These are phyloP conservation scores for Zeus faber DNA, from an alignment of 2,113 vertebrate species.

Conservation along the genomic window DNA sequence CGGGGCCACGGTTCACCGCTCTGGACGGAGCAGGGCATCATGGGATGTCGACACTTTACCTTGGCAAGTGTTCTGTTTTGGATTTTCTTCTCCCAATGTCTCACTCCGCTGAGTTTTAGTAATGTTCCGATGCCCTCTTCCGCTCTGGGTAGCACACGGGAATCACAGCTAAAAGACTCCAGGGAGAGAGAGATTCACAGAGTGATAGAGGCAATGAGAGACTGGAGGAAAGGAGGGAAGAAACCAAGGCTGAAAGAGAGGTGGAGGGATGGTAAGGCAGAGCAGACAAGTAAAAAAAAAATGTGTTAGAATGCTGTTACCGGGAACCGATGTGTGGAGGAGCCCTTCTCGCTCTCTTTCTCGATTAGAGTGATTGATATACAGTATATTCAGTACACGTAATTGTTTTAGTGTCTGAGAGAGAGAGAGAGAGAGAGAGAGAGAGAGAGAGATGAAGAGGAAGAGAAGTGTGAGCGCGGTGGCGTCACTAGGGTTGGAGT, in stretches of 20 bases:
- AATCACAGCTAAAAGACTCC: not conserved
- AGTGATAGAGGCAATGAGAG: too few species aligned
- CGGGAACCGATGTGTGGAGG: not conserved
- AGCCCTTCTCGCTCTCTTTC: not conserved
- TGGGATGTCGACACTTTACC: conserved; percentile 1
- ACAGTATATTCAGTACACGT: too few species aligned
- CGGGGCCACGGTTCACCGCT: not conserved
- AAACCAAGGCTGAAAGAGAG: too few species aligned
- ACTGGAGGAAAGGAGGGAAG: too few species aligned
- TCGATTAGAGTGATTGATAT: too few species aligned
- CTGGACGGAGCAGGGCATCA: not conserved
- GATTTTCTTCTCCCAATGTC: not conserved
- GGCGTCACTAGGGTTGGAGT: too few species aligned
- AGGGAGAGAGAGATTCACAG: not conserved
- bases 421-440: too few species aligned
- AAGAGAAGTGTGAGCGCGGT: too few species aligned
- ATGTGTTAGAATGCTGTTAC: not conserved
- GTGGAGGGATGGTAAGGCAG: too few species aligned
- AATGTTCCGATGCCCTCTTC: not conserved
- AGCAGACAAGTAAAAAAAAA: too few species aligned
- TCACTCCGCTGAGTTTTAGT: not conserved
- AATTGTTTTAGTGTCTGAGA: too few species aligned
- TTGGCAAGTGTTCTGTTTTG: not conserved
- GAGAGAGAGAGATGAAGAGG: too few species aligned
- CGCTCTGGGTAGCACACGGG: not conserved